Base-by-base conservation (phyloP, 2,113 vertebrate genomes). In the Triplophysa rosa region DNA sequence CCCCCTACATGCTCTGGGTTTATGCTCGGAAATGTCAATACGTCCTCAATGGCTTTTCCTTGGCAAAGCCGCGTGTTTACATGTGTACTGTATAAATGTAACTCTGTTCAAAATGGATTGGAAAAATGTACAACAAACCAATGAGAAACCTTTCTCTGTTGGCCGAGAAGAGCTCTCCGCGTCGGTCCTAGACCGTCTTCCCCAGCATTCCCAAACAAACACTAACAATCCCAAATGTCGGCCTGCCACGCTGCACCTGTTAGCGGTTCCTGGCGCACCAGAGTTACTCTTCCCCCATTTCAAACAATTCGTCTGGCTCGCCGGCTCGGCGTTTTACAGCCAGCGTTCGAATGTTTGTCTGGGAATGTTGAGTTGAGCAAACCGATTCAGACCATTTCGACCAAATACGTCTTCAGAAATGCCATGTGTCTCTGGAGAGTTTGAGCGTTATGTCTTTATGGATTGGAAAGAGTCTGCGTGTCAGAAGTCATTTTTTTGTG, bases 11-110 rank as follows among this genome's bases (percentile, higher is more conserved):
- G 42, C 42, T 11, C 42, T 45, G 61, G 61, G 49, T 26, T 76
- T 64, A 29, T 76, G 73, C 61, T 76, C 49, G 73, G 73, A 76
- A 76, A 76, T 65, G 73, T 65, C 63, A 65, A 65, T 76, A 65
- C 47, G 24, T 65, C 42, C 73, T 76, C 73, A 54, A 65, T 76
- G 61, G 19, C 11, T 76, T 76, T 76, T 76, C 73, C 45, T 76
- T 76, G 73, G 73, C 73, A 65, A 65, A 65, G 17, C 8, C n/a
- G 47, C 21, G 42, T 10, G 16, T 52, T 52, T 76, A 49, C 29
- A 65, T 76, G 26, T 61, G 65, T 45, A 49, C 26, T 63, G 24
- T 40, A 75, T 63, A 65, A 65, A 64, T 76, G 73, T 76, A 29
- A 65, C 73, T 65, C 21, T 58, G 45, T 64, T 62, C 73, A 65